Percentiles rank a stretch among this genome's conserved stretches.
Evolutionary conservation across 2,113 vertebrate species (phyloP).

Genomic region (Kobus ellipsiprymnus): DNA sequence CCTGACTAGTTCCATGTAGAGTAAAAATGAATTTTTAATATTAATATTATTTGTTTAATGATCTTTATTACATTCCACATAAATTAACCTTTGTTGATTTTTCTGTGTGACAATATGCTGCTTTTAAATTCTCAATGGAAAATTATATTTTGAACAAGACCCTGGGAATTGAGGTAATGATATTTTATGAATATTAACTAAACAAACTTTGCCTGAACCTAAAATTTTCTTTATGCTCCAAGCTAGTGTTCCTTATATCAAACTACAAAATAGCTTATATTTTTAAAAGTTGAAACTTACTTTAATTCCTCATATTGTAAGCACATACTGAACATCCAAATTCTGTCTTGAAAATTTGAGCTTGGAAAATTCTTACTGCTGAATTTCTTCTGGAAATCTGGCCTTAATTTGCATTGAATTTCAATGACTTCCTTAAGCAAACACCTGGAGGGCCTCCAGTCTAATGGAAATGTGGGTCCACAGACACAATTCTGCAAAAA

Average conservation of each 20-base stretch:
- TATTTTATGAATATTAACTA: neutral
- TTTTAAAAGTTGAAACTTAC: constrained; percentile 26
- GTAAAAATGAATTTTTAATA: neutral
- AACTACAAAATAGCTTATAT: neutral
- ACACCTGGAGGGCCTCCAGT: constrained; percentile 60
- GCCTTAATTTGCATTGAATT: constrained; percentile 63
- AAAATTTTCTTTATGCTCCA: neutral
- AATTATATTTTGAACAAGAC: neutral
- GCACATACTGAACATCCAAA: constrained; percentile 25
- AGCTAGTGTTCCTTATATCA: neutral
- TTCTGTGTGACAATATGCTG: neutral
- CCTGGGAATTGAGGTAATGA: neutral
- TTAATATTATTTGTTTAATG: neutral
- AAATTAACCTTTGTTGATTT: neutral
- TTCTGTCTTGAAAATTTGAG: neutral
- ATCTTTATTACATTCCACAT: neutral
- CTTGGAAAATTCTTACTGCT: constrained; percentile 46
- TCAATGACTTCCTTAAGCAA: constrained; percentile 68
- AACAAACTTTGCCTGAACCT: neutral
- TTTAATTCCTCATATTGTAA: constrained; percentile 6
- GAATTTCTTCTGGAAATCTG: constrained; percentile 56
- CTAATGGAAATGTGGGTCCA: constrained; percentile 36
- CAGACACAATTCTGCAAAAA: constrained; percentile 54
- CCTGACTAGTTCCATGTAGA: neutral
- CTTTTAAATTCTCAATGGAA: constrained; percentile 19